A percentile compares a stretch with the other conserved stretches of the same genome.
phyloP scores from a whole-genome alignment of 1,140 invertebrate genomes.

The Eupeodes corollae region DNA sequence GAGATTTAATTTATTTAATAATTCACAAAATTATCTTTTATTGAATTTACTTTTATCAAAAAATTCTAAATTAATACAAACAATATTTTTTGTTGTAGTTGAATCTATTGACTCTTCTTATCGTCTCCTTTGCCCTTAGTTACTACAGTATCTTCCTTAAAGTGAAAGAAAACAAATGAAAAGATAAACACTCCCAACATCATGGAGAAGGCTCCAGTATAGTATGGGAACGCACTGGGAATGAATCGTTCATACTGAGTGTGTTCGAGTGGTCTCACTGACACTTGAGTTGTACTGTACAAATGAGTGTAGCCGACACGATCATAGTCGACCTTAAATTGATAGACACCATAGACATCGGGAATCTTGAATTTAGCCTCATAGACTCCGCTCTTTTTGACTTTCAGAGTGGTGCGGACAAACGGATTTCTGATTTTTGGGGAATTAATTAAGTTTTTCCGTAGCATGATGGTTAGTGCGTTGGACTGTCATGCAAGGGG shows the following conservation, averaged over 20 bases:
- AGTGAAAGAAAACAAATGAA: conserved; percentile 88
- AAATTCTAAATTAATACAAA: too few relatives aligned
- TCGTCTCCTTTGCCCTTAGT: conserved; percentile 5
- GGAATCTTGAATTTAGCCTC: conserved; percentile 88
- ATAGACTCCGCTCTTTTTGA: conserved; percentile 64
- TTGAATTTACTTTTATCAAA: too few relatives aligned
- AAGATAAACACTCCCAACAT: conserved; percentile 92
- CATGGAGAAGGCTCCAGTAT: conserved; percentile 98
- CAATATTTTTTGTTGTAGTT: too few relatives aligned
- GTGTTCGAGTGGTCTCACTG: conserved; percentile 90
- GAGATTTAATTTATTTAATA: too few relatives aligned
- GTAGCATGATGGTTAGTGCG: too few relatives aligned
- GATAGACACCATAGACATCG: conserved; percentile 98
- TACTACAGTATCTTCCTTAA: conserved; percentile 55
- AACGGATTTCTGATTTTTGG: too few relatives aligned
- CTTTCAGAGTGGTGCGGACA: conserved; percentile 71
- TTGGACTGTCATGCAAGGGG: too few relatives aligned
- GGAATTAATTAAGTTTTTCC: too few relatives aligned
- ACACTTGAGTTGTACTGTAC: conserved; percentile 92
- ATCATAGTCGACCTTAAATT: conserved; percentile 97
- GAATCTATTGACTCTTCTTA: conserved; percentile 9
- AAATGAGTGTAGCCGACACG: conserved; percentile 89
- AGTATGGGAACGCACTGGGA: conserved; percentile 95
- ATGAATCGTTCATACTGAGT: conserved; percentile 99
- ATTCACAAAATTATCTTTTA: too few relatives aligned